phyloP scores from a whole-genome alignment of 1,140 invertebrate species.

The Saccostrea glomerata region DNA sequence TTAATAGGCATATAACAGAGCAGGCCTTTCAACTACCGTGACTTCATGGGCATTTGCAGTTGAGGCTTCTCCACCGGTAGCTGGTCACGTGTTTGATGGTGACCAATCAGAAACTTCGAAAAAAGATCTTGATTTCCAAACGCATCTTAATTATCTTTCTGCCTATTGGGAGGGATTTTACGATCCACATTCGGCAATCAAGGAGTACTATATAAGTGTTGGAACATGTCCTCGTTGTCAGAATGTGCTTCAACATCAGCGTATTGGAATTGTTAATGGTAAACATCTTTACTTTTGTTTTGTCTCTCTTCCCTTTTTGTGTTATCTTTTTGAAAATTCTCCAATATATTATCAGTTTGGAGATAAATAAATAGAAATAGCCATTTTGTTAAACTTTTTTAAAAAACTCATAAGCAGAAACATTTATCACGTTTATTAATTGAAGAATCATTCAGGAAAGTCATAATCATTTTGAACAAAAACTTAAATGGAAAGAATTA shows the following conservation, averaged over 20 bases:
- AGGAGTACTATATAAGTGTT: conserved; percentile 52
- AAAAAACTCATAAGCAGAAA: no score
- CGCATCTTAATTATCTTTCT: conserved; percentile 19
- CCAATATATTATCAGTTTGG: no score
- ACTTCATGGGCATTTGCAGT: conserved; percentile 49
- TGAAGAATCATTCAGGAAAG: no score
- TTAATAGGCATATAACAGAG: conserved; percentile 61
- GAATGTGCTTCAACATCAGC: conserved; percentile 50
- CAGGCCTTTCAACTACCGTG: conserved; percentile 49
- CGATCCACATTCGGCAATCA: conserved; percentile 58
- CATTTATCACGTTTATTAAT: no score
- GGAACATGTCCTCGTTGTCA: conserved; percentile 61
- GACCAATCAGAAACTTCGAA: not conserved
- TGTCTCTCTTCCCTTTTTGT: no score
- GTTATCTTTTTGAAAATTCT: no score
- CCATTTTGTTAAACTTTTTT: no score
- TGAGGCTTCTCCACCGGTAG: conserved; percentile 49
- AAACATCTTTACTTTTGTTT: not conserved
- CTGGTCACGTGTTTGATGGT: conserved; percentile 63
- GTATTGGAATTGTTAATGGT: conserved; percentile 48
- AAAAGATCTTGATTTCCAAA: conserved; percentile 46
- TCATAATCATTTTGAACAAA: no score
- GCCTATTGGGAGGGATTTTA: conserved; percentile 60
- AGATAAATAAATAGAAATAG: no score
- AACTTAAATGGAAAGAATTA: no score